Evolutionary conservation across 2,888 invertebrate species (phyloP).

Genomic region (Drosophila formosana): DNA sequence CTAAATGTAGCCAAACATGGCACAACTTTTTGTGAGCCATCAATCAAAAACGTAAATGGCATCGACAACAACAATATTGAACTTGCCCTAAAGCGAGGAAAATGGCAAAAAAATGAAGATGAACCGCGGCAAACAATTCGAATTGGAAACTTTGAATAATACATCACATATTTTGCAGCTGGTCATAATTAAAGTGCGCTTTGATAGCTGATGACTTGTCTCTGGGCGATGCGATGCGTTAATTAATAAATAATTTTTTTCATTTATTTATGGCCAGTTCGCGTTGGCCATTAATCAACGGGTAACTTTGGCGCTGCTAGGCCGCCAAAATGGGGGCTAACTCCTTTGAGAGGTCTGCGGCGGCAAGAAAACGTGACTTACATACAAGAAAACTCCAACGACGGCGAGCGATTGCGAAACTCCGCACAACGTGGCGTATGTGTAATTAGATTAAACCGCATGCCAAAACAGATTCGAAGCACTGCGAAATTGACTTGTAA

Average conservation of each 20-base stretch:
- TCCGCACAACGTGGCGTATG: constrained; percentile 79
- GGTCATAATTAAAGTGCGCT: constrained; percentile 39
- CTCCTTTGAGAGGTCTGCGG: constrained; percentile 73
- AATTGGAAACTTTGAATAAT: constrained; percentile 34
- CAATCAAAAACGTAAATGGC: constrained; percentile 59
- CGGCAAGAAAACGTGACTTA: constrained; percentile 78
- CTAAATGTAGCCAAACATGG: constrained; percentile 44
- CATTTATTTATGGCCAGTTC: constrained; percentile 75
- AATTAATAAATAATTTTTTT: constrained; percentile 79
- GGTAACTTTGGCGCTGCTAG: constrained; percentile 42
- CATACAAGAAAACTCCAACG: constrained; percentile 47
- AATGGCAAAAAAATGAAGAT: constrained; percentile 71
- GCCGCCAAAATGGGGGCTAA: constrained; percentile 60
- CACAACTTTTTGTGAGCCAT: constrained; percentile 48
- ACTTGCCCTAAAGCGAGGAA: constrained; percentile 10
- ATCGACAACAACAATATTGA: constrained; percentile 46
- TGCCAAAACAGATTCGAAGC: constrained; percentile 67
- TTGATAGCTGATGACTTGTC: constrained; percentile 50
- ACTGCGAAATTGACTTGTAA: constrained; percentile 76
- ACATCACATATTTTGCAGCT: constrained; percentile 21
- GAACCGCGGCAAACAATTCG: constrained; percentile 53
- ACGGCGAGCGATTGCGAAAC: constrained; percentile 62
- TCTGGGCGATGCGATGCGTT: constrained; percentile 68
- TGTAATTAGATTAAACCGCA: constrained; percentile 80
- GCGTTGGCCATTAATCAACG: constrained; percentile 79